These are phyloP conservation scores for Ericerus pela DNA, from an alignment of 1,140 invertebrate species.

Conservation along the genomic window DNA sequence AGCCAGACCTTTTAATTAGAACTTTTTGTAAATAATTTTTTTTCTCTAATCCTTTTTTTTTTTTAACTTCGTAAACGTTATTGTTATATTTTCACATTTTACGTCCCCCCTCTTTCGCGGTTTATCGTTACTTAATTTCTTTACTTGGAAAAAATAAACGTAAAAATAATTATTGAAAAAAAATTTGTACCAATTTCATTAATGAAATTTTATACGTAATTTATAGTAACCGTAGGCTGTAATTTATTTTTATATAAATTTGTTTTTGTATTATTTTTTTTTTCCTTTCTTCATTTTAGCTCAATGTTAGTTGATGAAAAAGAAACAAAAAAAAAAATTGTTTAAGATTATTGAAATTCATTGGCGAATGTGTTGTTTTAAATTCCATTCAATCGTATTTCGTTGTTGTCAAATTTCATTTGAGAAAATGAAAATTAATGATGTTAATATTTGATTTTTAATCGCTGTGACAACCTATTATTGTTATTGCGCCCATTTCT, in stretches of 20 bases:
- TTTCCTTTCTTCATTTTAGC: slow-evolving; percentile 2
- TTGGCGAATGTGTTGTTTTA: no score
- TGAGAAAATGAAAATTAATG: no score
- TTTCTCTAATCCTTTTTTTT: neutral
- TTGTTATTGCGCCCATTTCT: no score
- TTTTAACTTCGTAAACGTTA: neutral
- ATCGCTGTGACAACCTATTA: no score
- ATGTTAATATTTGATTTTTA: no score
- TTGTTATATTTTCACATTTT: slow-evolving; percentile 10
- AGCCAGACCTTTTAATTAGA: no score
- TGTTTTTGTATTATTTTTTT: neutral
- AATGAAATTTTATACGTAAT: neutral
- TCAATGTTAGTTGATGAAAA: slow-evolving; percentile 2
- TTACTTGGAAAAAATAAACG: neutral
- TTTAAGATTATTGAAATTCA: no score
- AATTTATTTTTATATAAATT: no score
- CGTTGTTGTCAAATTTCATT: no score
- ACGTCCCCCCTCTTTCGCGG: neutral
- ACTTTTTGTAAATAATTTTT: neutral
- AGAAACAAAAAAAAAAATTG: no score
- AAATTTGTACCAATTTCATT: slow-evolving; percentile 2
- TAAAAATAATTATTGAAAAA: no score
- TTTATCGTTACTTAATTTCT: neutral
- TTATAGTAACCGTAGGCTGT: slow-evolving; percentile 8
- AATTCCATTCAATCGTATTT: no score